A percentile compares a stretch with the other conserved stretches of the same genome.
These are phyloP conservation scores for Nycteola revayana DNA, from an alignment of 2,888 invertebrate genomes.

Conservation along the genomic window DNA sequence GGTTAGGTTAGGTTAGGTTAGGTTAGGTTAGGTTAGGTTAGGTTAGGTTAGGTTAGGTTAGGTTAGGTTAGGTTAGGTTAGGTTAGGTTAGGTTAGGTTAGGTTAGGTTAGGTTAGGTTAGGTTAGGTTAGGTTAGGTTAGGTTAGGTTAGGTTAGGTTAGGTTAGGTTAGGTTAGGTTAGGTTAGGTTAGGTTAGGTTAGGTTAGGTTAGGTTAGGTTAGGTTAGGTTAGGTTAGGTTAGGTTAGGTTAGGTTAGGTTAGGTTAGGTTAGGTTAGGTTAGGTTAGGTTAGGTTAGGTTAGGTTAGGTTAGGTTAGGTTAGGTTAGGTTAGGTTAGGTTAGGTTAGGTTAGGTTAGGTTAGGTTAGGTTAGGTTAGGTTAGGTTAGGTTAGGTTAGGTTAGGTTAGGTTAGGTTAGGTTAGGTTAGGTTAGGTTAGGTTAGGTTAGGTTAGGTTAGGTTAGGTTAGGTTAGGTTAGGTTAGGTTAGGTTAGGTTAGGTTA, in stretches of 20 bases:
- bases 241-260: conserved; percentile 14
- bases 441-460: too few species aligned
- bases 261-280: conserved; percentile 13
- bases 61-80: too few species aligned
- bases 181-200: conserved; percentile 5
- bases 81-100: too few species aligned
- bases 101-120: too few species aligned
- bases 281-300: conserved; percentile 16
- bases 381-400: conserved; percentile 24
- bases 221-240: conserved; percentile 19
- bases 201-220: conserved; percentile 15
- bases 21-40: too few species aligned
- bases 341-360: conserved; percentile 15
- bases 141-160: too few species aligned
- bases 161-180: too few species aligned
- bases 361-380: conserved; percentile 24
- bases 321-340: conserved; percentile 17
- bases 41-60: too few species aligned
- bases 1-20: too few species aligned
- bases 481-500: conserved; percentile 10
- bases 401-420: conserved; percentile 25
- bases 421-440: conserved; percentile 18
- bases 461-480: too few species aligned
- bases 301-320: conserved; percentile 15
- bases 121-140: too few species aligned